Base-by-base conservation (phyloP, 1,140 invertebrate species). In the Caerostris extrusa region DNA sequence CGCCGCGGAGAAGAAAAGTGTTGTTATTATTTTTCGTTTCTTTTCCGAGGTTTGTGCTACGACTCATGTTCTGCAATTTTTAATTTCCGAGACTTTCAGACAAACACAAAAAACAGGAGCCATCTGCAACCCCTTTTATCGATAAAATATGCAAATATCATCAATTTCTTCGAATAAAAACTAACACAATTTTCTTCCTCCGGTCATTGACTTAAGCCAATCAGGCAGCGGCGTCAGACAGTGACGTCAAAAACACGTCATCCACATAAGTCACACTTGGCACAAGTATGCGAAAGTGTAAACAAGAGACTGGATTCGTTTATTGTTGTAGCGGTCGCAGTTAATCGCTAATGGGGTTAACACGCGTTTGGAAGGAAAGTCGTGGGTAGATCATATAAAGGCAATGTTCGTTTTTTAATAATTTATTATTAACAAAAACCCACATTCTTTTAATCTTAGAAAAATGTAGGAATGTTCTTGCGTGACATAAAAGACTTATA, bases 81-180 rank as follows among this genome's bases (percentile, higher is more conserved):
- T 77, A 50, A 77, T 50, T 77, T 77, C 14, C 10, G 34, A 50
- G 34, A n/a, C 69, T 34, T 71, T 34, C 69, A 50, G 5, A 50
- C 34, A 12, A 34, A 50, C 71, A 77, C 6, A 77, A 14, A 8
- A 57, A 85, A 34, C 17, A 85, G 55, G 57, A n/a, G 14, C 17
- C 55, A 85, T 58, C 53, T 7, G 82, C 14, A 85, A 58, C 34
- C 34, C 34, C 34, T 77, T 77, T 34, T 77, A 77, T 77, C 71
- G 34, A 77, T 77, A 77, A 77, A 77, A 77, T 77, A 77, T 77
- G 71, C 71, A 77, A 77, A 77, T 77, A 53, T 53, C 71, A 17
- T 77, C 71, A 77, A 77, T 77, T 77, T 77, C 10, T 77, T 77
- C 71, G 34, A 77, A 77, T 77, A 77, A 53, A 34, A 77, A 77